Percentiles rank a stretch among this genome's conserved stretches.
phyloP scores from a whole-genome alignment of 2,888 invertebrate genomes.

The Charanyca ferruginea region DNA sequence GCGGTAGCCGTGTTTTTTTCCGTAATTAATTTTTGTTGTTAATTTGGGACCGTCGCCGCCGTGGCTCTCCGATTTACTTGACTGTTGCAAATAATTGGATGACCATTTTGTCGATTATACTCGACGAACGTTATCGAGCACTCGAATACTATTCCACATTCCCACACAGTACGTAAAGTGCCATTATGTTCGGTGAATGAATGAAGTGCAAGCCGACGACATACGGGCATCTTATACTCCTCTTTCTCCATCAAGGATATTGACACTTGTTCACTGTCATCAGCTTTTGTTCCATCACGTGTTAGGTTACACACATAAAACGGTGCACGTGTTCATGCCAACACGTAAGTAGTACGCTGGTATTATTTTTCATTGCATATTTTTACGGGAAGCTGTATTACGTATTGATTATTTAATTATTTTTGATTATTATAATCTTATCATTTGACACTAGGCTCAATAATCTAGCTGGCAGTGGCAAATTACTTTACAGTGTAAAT shows the following conservation, averaged over 20 bases:
- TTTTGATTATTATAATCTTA: not conserved
- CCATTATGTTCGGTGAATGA: slow-evolving; percentile 82
- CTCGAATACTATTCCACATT: slow-evolving; percentile 69
- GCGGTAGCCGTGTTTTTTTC: slow-evolving; percentile 80
- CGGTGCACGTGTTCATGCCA: slow-evolving; percentile 79
- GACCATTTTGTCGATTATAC: slow-evolving; percentile 28
- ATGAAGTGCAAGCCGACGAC: slow-evolving; percentile 82
- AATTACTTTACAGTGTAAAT: not conserved
- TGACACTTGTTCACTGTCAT: slow-evolving; percentile 87
- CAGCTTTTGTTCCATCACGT: slow-evolving; percentile 85
- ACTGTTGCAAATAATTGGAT: slow-evolving; percentile 60
- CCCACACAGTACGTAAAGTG: slow-evolving; percentile 81
- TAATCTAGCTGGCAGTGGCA: not conserved
- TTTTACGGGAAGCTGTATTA: slow-evolving; percentile 15
- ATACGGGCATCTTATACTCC: slow-evolving; percentile 88
- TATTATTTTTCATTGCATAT: slow-evolving; percentile 44
- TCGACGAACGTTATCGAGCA: slow-evolving; percentile 23
- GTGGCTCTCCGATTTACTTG: slow-evolving; percentile 67
- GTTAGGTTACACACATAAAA: slow-evolving; percentile 82
- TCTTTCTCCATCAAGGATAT: slow-evolving; percentile 83
- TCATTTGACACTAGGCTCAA: not conserved
- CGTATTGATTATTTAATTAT: slow-evolving; percentile 8
- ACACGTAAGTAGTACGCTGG: slow-evolving; percentile 59
- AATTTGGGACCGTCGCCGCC: slow-evolving; percentile 71
- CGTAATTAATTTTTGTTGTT: slow-evolving; percentile 84